Base-by-base conservation (phyloP, 2,113 vertebrate genomes). In the Etia nguti region DNA sequence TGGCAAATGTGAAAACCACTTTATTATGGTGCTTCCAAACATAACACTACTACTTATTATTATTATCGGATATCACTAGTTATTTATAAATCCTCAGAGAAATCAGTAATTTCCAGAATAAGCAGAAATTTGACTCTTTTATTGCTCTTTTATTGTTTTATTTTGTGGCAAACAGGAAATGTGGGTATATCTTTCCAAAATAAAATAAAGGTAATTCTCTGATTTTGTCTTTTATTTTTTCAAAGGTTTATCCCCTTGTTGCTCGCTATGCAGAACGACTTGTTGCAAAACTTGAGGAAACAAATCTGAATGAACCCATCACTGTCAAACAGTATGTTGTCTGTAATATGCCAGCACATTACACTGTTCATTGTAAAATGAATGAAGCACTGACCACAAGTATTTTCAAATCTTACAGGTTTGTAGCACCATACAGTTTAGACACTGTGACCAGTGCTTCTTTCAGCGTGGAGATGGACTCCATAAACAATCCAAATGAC, bases 401-500 rank as follows among this genome's bases (percentile, higher is more conserved):
- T n/a, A 56, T 36, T 79, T 77, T 26, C 75, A 20, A 20, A 48
- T 77, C 70, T 31, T 29, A n/a, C 8, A 98, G 97, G 0, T 29
- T 98, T n/a, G 87, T 98, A 46, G 97, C 94, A 5, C 93, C 96
- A 3, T 98, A 97, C 90, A 97, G 96, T 92, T 95, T 97, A 92
- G 97, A 98, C 0, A 95, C 95, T 0, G 90, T 97, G 75, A 96
- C 96, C 12, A 96, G 97, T 38, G 96, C 96, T 1, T 97, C 97
- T 0, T 98, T 98, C 1, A 95, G 98, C 24, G 96, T 98, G 20
- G 96, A 97, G 4, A 70, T 96, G 0, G 95, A 98, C 90, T 97
- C 97, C 55, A 95, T 97, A 68, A 97, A 96, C 90, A 96, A 97
- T 70, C 96, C 97, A 31, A 90, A 97, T 0, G 96, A 97, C 68